Conservation (phyloP, 2,888 invertebrate species). For the Cryptocephalus moraei region DNA sequence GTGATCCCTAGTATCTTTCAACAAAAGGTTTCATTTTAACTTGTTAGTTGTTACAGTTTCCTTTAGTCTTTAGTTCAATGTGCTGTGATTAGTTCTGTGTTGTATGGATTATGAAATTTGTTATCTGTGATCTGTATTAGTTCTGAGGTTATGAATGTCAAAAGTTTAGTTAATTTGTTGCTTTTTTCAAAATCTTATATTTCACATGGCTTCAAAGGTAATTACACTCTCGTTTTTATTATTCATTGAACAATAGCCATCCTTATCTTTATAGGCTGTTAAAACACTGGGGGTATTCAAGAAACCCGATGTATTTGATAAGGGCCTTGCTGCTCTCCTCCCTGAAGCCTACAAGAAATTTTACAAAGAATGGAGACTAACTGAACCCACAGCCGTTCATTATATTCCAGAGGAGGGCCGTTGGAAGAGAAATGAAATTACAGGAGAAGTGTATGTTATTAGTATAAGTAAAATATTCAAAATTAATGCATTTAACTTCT, state of each 20-base stretch:
- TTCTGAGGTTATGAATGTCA: too few species aligned
- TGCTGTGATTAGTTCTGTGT: too few species aligned
- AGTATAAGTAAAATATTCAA: conserved; percentile 1
- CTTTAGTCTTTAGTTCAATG: too few species aligned
- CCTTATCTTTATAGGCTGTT: conserved; percentile 22
- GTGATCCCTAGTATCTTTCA: too few species aligned
- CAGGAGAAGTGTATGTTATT: conserved; percentile 55
- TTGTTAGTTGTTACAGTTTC: too few species aligned
- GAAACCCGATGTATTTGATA: conserved; percentile 41
- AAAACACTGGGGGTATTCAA: conserved; percentile 29
- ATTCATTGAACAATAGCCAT: background rate
- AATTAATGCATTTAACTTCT: conserved; percentile 9
- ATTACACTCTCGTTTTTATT: background rate
- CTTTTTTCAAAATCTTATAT: too few species aligned
- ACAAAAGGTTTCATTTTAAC: too few species aligned
- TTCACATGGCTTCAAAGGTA: background rate
- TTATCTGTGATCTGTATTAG: too few species aligned
- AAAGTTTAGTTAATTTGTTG: too few species aligned
- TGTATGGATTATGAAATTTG: too few species aligned
- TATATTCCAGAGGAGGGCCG: conserved; percentile 64
- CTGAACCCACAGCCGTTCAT: conserved; percentile 50
- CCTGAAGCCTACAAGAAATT: conserved; percentile 80
- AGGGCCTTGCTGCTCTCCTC: conserved; percentile 56
- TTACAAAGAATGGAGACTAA: conserved; percentile 72
- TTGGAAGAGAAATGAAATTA: conserved; percentile 62